Evolutionary conservation across 23 tunicate species (phyloP).

Genomic region (Clavelina lepadiformis): DNA sequence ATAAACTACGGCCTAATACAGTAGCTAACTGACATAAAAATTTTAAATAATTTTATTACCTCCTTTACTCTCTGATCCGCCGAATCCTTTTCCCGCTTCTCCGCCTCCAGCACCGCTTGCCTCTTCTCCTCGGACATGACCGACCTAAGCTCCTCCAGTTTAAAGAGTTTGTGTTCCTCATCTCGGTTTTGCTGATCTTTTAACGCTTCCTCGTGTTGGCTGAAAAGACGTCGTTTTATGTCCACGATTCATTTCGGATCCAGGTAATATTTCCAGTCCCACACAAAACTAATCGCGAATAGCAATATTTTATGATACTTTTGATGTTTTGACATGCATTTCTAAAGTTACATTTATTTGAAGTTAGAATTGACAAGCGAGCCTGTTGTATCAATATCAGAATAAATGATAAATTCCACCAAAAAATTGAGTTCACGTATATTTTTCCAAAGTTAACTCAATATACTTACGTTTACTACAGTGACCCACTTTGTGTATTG

Average conservation of each 20-base stretch:
- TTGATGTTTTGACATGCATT: no score
- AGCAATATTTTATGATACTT: no score
- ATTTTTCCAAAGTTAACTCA: no score
- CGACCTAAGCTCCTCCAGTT: constrained; percentile 26
- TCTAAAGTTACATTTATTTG: no score
- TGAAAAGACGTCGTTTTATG: constrained; percentile 1
- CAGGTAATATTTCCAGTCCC: no score
- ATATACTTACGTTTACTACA: neutral
- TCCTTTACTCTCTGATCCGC: neutral
- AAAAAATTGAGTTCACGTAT: neutral
- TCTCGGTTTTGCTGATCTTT: constrained; percentile 12
- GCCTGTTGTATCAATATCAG: neutral
- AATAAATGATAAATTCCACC: neutral
- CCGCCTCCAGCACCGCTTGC: constrained; percentile 16
- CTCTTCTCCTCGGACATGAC: constrained; percentile 15
- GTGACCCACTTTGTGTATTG: neutral
- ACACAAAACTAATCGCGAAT: no score
- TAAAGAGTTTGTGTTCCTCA: constrained; percentile 7
- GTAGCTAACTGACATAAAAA: no score
- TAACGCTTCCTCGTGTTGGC: constrained; percentile 14
- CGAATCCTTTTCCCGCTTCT: neutral
- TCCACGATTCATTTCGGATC: neutral
- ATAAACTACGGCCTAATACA: no score
- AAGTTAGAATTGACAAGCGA: neutral
- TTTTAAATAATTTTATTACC: no score